Base-by-base conservation (phyloP, 2,113 vertebrate species). In the Cyanoderma ruficeps region DNA sequence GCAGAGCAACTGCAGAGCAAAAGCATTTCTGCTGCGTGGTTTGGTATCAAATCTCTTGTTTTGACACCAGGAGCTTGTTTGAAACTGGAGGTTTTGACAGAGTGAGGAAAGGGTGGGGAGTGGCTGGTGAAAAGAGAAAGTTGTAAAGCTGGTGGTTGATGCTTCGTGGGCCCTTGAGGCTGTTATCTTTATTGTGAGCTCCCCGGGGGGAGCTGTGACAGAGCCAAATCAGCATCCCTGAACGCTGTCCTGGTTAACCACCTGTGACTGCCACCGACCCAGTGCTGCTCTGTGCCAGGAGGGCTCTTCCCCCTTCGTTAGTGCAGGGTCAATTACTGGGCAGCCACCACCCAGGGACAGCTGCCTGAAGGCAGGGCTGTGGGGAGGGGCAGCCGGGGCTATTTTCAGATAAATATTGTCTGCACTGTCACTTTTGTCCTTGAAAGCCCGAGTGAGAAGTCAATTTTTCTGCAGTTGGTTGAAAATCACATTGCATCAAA, bases 401-500 rank as follows among this genome's bases (percentile, higher is more conserved):
- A 15, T 94, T 91, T 81, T 57, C 59, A 74, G 72, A 56, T 31
- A 64, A 91, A 31, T 63, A 7, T 9, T 75, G 50, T 64, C 56
- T 90, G 55, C 52, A 41, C 15, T 3, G 2, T 75, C 13, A 10
- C 37, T 89, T 87, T 65, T 91, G 61, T 87, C 91, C 78, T 93
- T 87, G 87, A 87, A 39, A 92, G 49, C 25, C n/a, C 19, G 11
- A 35, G 21, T 28, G 31, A 56, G 57, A 88, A 88, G 35, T 61
- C 33, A 39, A 5, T 35, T 57, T 74, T 94, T 69, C 50, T 10
- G 4, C 72, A 83, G 60, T 18, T 78, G 27, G 46, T 91, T 79
- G 87, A 65, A 96, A 95, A 95, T 89, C 50, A 17, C 31, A 25
- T 50, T 77, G 75, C 53, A 79, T 89, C 65, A 63, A 92, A 87